Conservation (phyloP, 2,888 invertebrate genomes). For the Incurvaria masculella region DNA sequence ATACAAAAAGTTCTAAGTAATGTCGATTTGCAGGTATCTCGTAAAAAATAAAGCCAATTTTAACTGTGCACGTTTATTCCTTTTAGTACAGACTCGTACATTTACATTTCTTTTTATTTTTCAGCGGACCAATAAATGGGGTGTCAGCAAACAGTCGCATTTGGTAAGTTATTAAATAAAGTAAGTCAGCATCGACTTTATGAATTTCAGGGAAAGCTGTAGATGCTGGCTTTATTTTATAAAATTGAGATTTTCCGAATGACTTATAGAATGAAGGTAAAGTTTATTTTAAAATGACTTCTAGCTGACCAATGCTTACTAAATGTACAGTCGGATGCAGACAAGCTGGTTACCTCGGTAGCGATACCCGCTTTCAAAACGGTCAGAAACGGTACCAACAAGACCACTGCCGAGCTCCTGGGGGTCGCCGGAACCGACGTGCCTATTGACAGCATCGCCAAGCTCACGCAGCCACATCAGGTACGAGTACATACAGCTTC, state of each 20-base stretch:
- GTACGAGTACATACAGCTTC: conserved; percentile 37
- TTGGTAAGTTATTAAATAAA: too few species aligned
- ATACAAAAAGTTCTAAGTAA: too few species aligned
- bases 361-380: conserved; percentile 90
- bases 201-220: too few species aligned
- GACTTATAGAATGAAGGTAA: conserved; percentile 7
- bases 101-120: conserved; percentile 4
- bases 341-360: conserved; percentile 83
- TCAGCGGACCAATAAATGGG: conserved; percentile 39
- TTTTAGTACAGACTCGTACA: not conserved
- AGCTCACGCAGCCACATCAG: conserved; percentile 87
- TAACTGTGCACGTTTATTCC: too few species aligned
- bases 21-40: too few species aligned
- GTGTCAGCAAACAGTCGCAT: conserved; percentile 33
- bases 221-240: too few species aligned
- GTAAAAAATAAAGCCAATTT: too few species aligned
- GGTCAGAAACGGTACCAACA: conserved; percentile 57
- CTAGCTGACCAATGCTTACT: conserved; percentile 1
- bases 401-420: conserved; percentile 70
- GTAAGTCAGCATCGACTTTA: too few species aligned
- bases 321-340: conserved; percentile 40
- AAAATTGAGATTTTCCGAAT: too few species aligned
- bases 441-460: conserved; percentile 86
- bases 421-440: conserved; percentile 97
- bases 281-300: conserved; percentile 1